Conservation (phyloP, 2,888 invertebrate genomes). For the Cosmia pyralina region DNA sequence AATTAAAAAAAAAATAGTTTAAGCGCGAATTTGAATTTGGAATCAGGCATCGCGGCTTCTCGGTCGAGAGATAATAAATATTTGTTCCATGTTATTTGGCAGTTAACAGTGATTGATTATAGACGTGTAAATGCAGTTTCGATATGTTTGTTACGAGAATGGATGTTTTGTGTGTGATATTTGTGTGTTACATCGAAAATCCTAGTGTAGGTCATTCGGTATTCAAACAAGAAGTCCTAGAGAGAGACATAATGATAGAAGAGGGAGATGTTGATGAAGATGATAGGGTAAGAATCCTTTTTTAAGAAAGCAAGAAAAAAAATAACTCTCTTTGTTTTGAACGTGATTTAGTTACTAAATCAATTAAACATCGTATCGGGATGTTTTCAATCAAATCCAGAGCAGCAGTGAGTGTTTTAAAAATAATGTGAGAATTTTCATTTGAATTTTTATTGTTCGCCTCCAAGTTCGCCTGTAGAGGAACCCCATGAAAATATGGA, state of each 20-base stretch:
- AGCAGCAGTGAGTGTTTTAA: not conserved
- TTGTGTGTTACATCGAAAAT: not conserved
- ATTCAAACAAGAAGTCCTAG: not conserved
- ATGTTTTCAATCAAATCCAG: not conserved
- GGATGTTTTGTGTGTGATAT: conserved; percentile 6
- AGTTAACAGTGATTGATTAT: conserved; percentile 23
- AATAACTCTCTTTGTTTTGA: no score
- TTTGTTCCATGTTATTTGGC: conserved; percentile 31
- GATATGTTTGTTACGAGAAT: not conserved
- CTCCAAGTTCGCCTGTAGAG: not conserved
- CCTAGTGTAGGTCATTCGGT: not conserved
- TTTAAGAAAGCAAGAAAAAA: not conserved
- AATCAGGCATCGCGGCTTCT: not conserved
- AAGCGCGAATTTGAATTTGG: conserved; percentile 24
- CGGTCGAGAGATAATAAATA: conserved; percentile 2
- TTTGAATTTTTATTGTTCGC: not conserved
- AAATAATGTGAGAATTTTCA: not conserved
- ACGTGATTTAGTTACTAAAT: not conserved
- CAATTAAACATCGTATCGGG: not conserved
- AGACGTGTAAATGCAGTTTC: conserved; percentile 9
- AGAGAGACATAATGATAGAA: not conserved
- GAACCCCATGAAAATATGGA: not conserved
- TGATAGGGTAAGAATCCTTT: not conserved
- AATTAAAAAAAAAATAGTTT: conserved; percentile 1
- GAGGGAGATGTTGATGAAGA: not conserved